Evolutionary conservation across 53 echinoderm and acorn worm species (phyloP), one percentile per base, ranked within the genome.

Genomic region (Echinarachnius parma): DNA sequence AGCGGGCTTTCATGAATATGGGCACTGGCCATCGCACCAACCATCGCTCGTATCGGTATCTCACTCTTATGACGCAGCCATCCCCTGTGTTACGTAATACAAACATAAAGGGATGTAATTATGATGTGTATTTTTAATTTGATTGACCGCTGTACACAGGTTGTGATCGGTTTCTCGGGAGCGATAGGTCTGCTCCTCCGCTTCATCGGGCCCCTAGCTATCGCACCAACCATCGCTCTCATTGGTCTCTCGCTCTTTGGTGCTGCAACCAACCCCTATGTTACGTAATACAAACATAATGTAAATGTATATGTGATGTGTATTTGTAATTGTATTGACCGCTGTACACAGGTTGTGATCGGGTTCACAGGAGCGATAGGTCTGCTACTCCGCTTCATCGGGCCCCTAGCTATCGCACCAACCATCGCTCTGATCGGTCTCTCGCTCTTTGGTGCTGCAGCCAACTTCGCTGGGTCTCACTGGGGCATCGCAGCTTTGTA

Each of bases 321-420:
- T n/a, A n/a, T n/a, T n/a, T n/a, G n/a, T n/a, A n/a, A n/a, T n/a
- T n/a, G n/a, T n/a, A n/a, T n/a, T n/a, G n/a, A n/a, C n/a, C n/a
- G n/a, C n/a, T n/a, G n/a, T 39, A 13, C 53, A 5, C 48, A 95
- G 83, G 80, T 95, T 18, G 59, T 95, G 2, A 84, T 95, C 21
- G 96, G 96, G 4, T 78, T 86, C 48, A 95, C 77, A 15, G 96
- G 96, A 36, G 75, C 84, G 5, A 64, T 95, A 2, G 96, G 96
- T 2, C 48, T 87, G 25, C 75, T 95, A 49, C 82, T 95, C 9
- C 77, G 84, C 7, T 95, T 60, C 36, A 91, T 95, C 22, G 96
- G 96, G n/a, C 96, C 96, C 0, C 65, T 95, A 14, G 79, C 91
- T 27, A 92, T 95, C 23, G 91, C 96, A 3, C 96, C 96, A 3